These are phyloP conservation scores for Rotaria magnacalcarata DNA, from an alignment of 2,888 invertebrate genomes.

Conservation along the genomic window DNA sequence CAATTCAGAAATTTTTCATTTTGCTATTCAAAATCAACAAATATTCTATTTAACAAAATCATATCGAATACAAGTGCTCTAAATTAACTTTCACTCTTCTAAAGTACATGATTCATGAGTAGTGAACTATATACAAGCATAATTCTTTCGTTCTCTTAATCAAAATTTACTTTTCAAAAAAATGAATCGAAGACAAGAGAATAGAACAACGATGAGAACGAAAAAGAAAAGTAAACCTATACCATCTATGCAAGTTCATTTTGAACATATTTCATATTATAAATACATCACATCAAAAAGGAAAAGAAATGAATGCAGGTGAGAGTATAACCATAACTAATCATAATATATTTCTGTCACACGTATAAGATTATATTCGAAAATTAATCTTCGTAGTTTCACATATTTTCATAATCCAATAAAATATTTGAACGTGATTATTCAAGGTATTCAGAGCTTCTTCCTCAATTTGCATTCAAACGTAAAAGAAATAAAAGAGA, in stretches of 20 bases:
- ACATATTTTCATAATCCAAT: conserved; percentile 6
- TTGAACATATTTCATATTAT: background rate
- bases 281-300: background rate
- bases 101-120: too few species aligned
- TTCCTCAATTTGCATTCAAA: background rate
- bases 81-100: background rate
- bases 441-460: conserved; percentile 18
- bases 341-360: background rate
- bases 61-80: background rate
- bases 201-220: too few species aligned
- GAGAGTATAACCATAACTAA: background rate
- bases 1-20: background rate
- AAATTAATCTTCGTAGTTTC: conserved; percentile 26
- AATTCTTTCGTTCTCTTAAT: background rate
- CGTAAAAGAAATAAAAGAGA: too few species aligned
- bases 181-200: background rate
- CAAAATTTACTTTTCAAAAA: background rate
- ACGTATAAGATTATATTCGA: background rate
- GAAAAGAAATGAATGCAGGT: background rate
- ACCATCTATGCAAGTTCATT: background rate
- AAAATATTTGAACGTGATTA: background rate
- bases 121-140: background rate
- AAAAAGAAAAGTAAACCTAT: background rate
- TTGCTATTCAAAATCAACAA: background rate
- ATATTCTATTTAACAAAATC: background rate